Evolutionary conservation across 2,888 invertebrate genomes (phyloP).

Genomic region (Scelioninae gen. 1): DNA sequence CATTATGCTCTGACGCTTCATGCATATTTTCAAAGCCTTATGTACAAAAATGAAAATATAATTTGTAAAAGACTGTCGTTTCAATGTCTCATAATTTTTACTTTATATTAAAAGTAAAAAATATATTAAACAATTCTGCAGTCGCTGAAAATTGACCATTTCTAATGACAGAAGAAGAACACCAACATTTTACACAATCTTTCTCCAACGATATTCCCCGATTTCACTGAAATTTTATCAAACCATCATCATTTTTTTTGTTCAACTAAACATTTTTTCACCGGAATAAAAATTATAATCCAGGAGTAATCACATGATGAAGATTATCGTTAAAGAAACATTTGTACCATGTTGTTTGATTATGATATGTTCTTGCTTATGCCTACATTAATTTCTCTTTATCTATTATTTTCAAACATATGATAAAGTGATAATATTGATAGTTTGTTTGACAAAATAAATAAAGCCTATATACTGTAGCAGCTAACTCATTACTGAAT

Average conservation of each 20-base stretch:
- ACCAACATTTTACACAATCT: conserved; percentile 26
- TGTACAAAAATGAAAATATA: conserved; percentile 35
- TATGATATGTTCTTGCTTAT: conserved; percentile 62
- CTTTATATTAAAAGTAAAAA: conserved; percentile 16
- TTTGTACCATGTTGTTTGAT: conserved; percentile 52
- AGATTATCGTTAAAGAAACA: conserved; percentile 50
- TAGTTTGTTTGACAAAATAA: conserved; percentile 31
- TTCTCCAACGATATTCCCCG: conserved; percentile 22
- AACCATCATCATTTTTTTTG: not conserved
- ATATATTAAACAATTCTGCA: conserved; percentile 15
- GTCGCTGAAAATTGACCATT: conserved; percentile 46
- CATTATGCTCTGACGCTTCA: conserved; percentile 55
- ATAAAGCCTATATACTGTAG: conserved; percentile 29
- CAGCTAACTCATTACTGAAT: conserved; percentile 19
- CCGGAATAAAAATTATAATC: not conserved
- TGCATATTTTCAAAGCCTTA: conserved; percentile 56
- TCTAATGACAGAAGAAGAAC: conserved; percentile 1
- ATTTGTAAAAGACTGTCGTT: conserved; percentile 10
- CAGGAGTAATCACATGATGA: not conserved
- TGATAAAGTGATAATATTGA: conserved; percentile 25
- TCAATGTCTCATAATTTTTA: not conserved
- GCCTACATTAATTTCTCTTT: conserved; percentile 41
- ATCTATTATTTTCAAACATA: conserved; percentile 46
- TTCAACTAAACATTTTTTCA: not conserved
- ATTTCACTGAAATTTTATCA: not conserved